Base-by-base conservation (phyloP, 1,140 invertebrate genomes). In the Bombus waltoni region DNA sequence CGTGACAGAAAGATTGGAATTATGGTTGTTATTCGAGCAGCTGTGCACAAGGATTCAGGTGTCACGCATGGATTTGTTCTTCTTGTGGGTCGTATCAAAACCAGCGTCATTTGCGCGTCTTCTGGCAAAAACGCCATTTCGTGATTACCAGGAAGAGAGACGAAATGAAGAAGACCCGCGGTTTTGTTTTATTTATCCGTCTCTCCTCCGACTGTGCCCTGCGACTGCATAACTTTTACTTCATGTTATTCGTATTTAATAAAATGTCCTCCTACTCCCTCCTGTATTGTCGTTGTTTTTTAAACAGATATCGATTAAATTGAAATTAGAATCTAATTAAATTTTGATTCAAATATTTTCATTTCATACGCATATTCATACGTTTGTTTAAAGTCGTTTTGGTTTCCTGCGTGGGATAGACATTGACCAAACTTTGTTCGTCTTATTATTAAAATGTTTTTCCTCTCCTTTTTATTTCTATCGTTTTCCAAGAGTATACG, bases 11-110 rank as follows among this genome's bases (percentile, higher is more conserved):
- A 40, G 28, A 18, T 13, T 25, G 40, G 28, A 73, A 66, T 82
- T 82, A 82, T 59, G 62, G 57, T 76, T 73, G 81, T 82, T 76
- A 35, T 28, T 9, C 72, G 57, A 65, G 15, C 72, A 38, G 40
- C 57, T 32, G 74, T 47, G 42, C 6, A 15, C 40, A n/a, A 32
- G 62, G n/a, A 76, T 75, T 65, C 57, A 28, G 47, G 40, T 42
- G 79, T 72, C n/a, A 22, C 68, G 28, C 40, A 44, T 68, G 10
- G 40, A 18, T 70, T 68, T 47, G 66, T 62, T 53, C 13, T 53
- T 71, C 32, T 47, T 32, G 15, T 32, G 53, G 71, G 65, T 65
- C 32, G 40, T 59, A 74, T 47, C 42, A 42, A 82, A 81, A 59
- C 38, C 47, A 35, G 35, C 10, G 38, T 59, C 65, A 13, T 80